Base-by-base conservation (phyloP, 2,888 invertebrate genomes). In the Epirrhoe alternata region DNA sequence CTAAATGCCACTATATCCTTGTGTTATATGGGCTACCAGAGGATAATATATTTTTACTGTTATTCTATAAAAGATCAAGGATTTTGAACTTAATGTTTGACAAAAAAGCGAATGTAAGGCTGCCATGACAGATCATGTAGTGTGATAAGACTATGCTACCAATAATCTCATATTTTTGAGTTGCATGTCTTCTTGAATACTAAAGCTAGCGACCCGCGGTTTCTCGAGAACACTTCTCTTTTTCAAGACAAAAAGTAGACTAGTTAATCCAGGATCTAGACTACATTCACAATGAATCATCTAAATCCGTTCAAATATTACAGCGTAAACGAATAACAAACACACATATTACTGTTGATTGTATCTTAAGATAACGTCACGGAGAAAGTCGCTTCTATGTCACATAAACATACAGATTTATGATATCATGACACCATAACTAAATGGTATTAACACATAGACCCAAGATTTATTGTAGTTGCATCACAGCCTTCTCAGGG, bases 1-100 rank as follows among this genome's bases (percentile, higher is more conserved):
- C 30, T 71, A 72, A 72, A 72, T 68, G 64, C 70, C 61, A 61
- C 66, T 51, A 60, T 57, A 51, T 47, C 71, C 71, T 73, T 67
- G 56, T 65, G 7, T 45, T 54, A 55, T 50, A 66, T 50, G 49
- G 12, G 58, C 50, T 50, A 50, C 55, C 38, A 24, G 50, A 16
- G 55, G 31, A 56, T 69, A 64, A 65, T 56, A 51, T 57, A 35
- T 64, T 53, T 66, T 65, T 68, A 61, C 66, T 64, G 60, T 62
- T 58, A 58, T 17, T 16, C 24, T 7, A 50, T 61, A 24, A 68
- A 65, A 73, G 63, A 65, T 73, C 71, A 73, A 71, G 73, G 68
- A 61, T 35, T 16, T 31, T 52, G 30, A 51, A 16, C 14, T 45
- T 56, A 56, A 6, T 42, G 45, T 57, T 30, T 72, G 56, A 54